phyloP scores from a whole-genome alignment of 2,113 vertebrate genomes.

The Pituophis catenifer region DNA sequence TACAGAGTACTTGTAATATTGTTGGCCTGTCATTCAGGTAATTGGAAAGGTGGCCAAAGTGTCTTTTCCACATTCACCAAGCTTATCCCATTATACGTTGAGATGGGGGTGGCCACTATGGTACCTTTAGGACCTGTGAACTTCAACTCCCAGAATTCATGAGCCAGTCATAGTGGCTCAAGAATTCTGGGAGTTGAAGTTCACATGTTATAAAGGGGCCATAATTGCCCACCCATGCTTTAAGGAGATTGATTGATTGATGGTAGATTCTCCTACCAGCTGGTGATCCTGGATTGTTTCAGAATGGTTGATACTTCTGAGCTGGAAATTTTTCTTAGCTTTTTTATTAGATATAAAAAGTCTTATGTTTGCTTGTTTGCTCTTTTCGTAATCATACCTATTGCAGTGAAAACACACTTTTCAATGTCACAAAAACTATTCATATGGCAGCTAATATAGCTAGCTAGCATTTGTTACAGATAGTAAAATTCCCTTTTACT shows the following conservation, averaged over 20 bases:
- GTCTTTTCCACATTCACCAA: not conserved
- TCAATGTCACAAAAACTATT: not conserved
- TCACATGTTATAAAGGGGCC: not conserved
- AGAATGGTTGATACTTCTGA: not conserved
- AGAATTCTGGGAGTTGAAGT: not conserved
- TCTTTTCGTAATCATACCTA: not conserved
- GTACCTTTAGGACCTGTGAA: not conserved
- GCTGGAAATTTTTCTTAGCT: not conserved
- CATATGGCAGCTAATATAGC: not conserved
- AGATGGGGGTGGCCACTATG: not conserved
- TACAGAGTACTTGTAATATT: not conserved
- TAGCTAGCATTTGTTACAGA: not conserved
- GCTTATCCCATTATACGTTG: not conserved
- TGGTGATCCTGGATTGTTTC: not conserved
- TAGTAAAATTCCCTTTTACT: not conserved
- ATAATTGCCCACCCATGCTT: not conserved
- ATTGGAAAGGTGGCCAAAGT: not conserved
- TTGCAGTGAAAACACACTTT: not conserved
- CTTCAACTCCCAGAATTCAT: not conserved
- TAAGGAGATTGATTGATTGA: not conserved
- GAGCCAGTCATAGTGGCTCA: not conserved
- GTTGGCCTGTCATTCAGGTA: not conserved
- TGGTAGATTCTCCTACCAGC: not conserved
- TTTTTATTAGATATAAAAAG: not conserved
- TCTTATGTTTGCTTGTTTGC: not conserved